Conservation (phyloP, 2,888 invertebrate genomes). For the Lymantria monacha region DNA sequence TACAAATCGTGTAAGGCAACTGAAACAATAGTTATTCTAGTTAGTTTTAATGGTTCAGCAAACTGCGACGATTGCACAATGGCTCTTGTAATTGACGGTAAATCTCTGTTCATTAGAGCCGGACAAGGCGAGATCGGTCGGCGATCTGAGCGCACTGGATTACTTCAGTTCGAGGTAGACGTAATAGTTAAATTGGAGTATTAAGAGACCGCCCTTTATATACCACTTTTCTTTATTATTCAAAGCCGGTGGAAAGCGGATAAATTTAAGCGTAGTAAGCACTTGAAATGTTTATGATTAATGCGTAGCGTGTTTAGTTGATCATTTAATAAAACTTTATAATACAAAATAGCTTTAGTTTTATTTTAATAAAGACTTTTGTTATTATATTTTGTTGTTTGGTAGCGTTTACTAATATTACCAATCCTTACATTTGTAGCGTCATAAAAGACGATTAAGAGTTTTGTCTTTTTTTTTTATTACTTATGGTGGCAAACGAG, state of each 20-base stretch:
- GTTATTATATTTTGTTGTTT: no score
- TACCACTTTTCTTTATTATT: constrained; percentile 30
- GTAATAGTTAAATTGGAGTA: constrained; percentile 30
- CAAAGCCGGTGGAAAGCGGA: constrained; percentile 12
- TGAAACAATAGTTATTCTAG: constrained; percentile 16
- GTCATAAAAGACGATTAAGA: no score
- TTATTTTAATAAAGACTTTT: no score
- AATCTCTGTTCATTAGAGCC: constrained; percentile 20
- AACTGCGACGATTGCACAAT: constrained; percentile 21
- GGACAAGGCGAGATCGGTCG: constrained; percentile 14
- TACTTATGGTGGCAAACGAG: no score
- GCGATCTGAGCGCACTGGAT: constrained; percentile 20
- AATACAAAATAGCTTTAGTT: no score
- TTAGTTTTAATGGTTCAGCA: constrained; percentile 22
- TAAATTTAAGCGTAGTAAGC: constrained; percentile 1
- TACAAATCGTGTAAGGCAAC: constrained; percentile 13
- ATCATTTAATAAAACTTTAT: not conserved
- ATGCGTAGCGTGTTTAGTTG: not conserved
- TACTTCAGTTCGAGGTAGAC: constrained; percentile 14
- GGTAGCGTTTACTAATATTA: no score
- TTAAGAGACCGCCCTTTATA: constrained; percentile 31
- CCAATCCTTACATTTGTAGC: no score
- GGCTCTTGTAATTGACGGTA: constrained; percentile 19
- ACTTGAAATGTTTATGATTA: not conserved
- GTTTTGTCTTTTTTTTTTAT: no score